phyloP scores from a whole-genome alignment of 1,140 invertebrate genomes.

The Pararge aegeria region DNA sequence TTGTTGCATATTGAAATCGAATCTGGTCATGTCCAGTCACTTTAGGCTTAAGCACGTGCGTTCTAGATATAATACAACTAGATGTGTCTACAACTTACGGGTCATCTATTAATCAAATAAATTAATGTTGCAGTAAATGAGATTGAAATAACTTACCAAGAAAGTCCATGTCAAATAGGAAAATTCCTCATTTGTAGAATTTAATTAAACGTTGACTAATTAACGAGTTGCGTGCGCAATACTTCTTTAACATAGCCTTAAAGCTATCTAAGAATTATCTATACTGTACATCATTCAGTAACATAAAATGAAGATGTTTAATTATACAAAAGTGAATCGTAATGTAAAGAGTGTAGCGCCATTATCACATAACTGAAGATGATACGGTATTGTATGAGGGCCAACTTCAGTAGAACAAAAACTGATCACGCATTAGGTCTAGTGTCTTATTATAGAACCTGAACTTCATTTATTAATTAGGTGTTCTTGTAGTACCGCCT shows the following conservation, averaged over 20 bases:
- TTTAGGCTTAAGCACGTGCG: no score
- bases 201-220: constrained; percentile 20
- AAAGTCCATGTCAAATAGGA: constrained; percentile 4
- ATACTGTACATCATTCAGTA: constrained; percentile 1
- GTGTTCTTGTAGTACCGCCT: constrained; percentile 3
- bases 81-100: no score
- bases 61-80: no score
- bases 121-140: not conserved
- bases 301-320: constrained; percentile 6
- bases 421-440: constrained; percentile 6
- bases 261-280: constrained; percentile 15
- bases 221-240: constrained; percentile 19
- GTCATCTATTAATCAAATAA: no score
- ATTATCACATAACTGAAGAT: not conserved
- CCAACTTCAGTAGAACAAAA: constrained; percentile 12
- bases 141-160: not conserved
- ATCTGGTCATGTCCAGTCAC: no score
- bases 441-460: constrained; percentile 17
- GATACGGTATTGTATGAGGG: constrained; percentile 2
- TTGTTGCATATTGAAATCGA: no score
- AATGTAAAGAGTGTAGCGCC: not conserved
- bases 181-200: constrained; percentile 11
- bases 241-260: constrained; percentile 12
- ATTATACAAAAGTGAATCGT: constrained; percentile 11
- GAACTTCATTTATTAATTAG: constrained; percentile 20